A percentile compares a stretch with the other conserved stretches of the same genome.
Evolutionary conservation across 2,113 vertebrate genomes (phyloP).

Genomic region (Myrmecobius fasciatus): DNA sequence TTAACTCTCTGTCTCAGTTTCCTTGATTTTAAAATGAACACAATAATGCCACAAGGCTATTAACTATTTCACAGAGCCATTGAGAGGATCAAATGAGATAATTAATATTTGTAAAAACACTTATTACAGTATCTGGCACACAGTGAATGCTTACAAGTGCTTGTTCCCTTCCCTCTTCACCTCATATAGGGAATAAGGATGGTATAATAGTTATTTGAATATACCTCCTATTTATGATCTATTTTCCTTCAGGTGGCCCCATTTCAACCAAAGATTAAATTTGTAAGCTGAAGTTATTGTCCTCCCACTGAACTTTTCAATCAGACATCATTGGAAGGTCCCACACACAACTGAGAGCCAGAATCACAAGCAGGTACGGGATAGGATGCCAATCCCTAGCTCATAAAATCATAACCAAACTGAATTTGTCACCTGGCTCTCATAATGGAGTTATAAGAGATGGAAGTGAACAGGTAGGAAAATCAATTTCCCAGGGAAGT

Average conservation of each 20-base stretch:
- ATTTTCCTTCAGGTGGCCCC: neutral
- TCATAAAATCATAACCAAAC: slow-evolving; percentile 27
- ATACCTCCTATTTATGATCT: neutral
- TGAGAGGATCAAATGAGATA: neutral
- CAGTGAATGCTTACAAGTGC: neutral
- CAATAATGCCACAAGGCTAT: neutral
- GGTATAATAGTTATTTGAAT: neutral
- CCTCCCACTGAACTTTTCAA: neutral
- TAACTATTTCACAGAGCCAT: neutral
- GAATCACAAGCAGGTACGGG: neutral
- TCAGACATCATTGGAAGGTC: slow-evolving; percentile 39
- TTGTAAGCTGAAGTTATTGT: neutral
- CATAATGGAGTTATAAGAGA: neutral
- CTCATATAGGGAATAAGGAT: neutral
- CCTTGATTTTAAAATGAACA: neutral
- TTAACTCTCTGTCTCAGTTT: neutral
- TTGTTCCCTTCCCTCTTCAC: neutral
- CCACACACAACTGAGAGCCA: neutral
- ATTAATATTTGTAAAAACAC: neutral
- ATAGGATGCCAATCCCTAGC: neutral
- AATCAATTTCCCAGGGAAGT: slow-evolving; percentile 21
- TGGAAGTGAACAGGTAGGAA: neutral
- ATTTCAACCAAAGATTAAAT: neutral
- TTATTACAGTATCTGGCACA: neutral
- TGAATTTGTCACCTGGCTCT: neutral